phyloP scores from a whole-genome alignment of 2,113 vertebrate genomes.

The Mesoclemmys tuberculata region DNA sequence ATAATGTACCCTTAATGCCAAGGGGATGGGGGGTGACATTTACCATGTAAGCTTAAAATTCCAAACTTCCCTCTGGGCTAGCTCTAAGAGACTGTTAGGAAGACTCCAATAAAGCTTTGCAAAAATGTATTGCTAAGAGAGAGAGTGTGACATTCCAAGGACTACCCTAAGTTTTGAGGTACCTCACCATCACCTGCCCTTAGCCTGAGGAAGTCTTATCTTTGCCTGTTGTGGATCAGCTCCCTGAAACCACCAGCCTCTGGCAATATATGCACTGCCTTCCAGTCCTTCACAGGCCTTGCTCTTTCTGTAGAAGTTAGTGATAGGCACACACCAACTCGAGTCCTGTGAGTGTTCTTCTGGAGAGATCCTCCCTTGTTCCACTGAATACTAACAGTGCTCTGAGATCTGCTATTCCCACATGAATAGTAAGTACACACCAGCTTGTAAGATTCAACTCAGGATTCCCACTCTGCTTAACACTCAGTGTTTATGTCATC shows the following conservation, averaged over 20 bases:
- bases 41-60: neutral
- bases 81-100: too few relatives aligned
- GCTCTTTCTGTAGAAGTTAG: neutral
- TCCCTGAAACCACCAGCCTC: too few relatives aligned
- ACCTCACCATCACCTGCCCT: neutral
- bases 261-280: too few relatives aligned
- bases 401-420: neutral
- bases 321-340: neutral
- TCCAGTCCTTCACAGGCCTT: neutral
- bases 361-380: neutral
- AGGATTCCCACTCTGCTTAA: neutral
- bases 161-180: too few relatives aligned
- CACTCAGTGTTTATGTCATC: neutral
- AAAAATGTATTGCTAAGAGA: too few relatives aligned
- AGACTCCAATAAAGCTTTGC: too few relatives aligned
- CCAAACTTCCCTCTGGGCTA: neutral
- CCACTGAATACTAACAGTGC: neutral
- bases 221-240: too few relatives aligned
- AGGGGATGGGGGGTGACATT: neutral
- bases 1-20: neutral
- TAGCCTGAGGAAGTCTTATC: neutral
- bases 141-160: neutral
- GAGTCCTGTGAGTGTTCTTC: neutral
- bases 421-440: neutral
- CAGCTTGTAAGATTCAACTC: neutral